Conservation (phyloP, 92 coral and sea anemone genomes). For the Pocillopora grandis region DNA sequence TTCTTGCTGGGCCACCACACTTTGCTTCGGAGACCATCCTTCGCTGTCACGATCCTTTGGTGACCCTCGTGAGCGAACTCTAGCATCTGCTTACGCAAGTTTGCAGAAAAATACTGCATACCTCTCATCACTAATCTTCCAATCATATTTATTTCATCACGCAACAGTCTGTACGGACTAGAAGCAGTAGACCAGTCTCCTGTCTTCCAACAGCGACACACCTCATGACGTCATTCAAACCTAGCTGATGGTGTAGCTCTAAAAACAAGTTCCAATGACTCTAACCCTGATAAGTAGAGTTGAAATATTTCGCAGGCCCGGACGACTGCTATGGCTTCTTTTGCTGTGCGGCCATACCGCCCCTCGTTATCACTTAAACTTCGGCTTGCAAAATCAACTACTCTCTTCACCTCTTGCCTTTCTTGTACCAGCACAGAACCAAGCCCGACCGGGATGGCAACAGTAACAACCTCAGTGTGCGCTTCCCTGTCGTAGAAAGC, state of each 20-base stretch:
- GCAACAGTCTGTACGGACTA: conserved; percentile 13
- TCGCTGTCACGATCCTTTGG: conserved; percentile 34
- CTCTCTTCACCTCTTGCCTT: conserved; percentile 25
- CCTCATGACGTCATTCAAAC: conserved; percentile 27
- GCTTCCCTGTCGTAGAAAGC: conserved; percentile 45
- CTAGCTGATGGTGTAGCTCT: conserved; percentile 42
- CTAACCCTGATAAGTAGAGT: conserved; percentile 23
- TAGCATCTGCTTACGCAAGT: conserved; percentile 33
- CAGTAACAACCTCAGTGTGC: conserved; percentile 42
- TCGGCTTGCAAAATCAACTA: conserved; percentile 20
- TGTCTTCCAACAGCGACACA: conserved; percentile 24
- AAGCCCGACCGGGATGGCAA: conserved; percentile 37
- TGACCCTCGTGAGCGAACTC: conserved; percentile 39
- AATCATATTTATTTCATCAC: conserved; percentile 13
- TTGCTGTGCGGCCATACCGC: conserved; percentile 24
- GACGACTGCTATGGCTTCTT: conserved; percentile 6
- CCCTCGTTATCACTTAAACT: conserved; percentile 22
- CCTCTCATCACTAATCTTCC: conserved; percentile 53
- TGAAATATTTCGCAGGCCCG: conserved; percentile 37
- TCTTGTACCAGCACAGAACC: conserved; percentile 30
- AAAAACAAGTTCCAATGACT: conserved; percentile 22
- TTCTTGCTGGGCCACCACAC: conserved; percentile 38
- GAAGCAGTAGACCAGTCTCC: conserved; percentile 35
- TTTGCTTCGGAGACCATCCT: conserved; percentile 34
- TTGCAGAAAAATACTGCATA: conserved; percentile 16